phyloP scores from a whole-genome alignment of 23 tunicate species.

The Diplosoma virens region DNA sequence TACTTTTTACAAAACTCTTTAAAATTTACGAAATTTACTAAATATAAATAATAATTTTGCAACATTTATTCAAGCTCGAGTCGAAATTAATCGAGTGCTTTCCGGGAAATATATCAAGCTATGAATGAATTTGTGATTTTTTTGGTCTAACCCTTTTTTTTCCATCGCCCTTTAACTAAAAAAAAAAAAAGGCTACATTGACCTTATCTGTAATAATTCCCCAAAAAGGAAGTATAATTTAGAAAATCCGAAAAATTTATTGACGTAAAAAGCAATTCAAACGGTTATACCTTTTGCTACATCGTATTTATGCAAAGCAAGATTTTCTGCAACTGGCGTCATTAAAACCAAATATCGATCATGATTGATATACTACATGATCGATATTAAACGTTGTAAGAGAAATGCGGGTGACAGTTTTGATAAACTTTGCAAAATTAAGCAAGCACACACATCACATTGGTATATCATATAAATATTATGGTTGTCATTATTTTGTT shows the following conservation, averaged over 20 bases:
- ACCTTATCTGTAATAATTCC: constrained; percentile 31
- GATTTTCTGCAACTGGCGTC: constrained; percentile 26
- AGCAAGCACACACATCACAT: constrained; percentile 28
- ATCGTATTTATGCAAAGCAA: constrained; percentile 25
- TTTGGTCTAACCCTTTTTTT: constrained; percentile 7
- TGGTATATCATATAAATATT: too few relatives aligned
- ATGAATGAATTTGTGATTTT: constrained; percentile 27
- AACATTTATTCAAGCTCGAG: too few relatives aligned
- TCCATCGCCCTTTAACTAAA: constrained; percentile 26
- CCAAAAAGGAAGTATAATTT: constrained; percentile 35
- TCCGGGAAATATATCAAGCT: constrained; percentile 16
- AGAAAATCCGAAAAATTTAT: constrained; percentile 27
- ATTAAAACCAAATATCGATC: constrained; percentile 35
- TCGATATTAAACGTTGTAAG: constrained; percentile 40
- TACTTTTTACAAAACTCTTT: constrained; percentile 19
- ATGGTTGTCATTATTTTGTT: too few relatives aligned
- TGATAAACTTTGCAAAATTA: constrained; percentile 24
- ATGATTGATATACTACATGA: too few relatives aligned
- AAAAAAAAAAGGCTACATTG: constrained; percentile 34
- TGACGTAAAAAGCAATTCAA: constrained; percentile 23
- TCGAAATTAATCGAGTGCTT: too few relatives aligned
- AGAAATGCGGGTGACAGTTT: constrained; percentile 30
- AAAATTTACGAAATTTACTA: constrained; percentile 17
- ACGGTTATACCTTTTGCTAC: constrained; percentile 29
- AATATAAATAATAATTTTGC: too few relatives aligned